Conservation (phyloP, 2,797 vertebrate genomes). For the Meda fulgida region DNA sequence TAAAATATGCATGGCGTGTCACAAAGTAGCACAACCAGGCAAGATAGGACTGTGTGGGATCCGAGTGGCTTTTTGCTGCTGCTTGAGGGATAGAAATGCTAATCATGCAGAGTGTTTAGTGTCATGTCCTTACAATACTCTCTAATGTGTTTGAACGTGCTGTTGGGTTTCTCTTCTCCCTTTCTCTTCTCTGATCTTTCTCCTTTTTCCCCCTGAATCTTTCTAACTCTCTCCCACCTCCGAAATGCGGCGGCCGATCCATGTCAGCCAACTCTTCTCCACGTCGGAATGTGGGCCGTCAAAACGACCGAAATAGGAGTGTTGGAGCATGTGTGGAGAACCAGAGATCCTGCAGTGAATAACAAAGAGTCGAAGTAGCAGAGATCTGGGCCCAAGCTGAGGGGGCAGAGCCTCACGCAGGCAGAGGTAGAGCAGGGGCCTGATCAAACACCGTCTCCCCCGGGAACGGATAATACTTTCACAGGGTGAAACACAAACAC, state of each 20-base stretch:
- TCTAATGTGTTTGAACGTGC: conserved; percentile 47
- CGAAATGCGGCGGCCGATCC: not conserved
- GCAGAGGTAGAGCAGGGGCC: conserved; percentile 43
- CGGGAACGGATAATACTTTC: conserved; percentile 56
- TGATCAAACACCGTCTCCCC: conserved; percentile 58
- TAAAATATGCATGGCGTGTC: conserved; percentile 69
- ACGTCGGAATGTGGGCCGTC: conserved; percentile 36
- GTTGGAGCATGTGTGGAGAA: conserved; percentile 25
- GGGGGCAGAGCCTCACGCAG: conserved; percentile 41
- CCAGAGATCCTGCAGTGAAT: conserved; percentile 34
- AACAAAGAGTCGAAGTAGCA: conserved; percentile 31
- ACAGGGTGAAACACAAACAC: conserved; percentile 52
- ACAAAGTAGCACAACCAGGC: conserved; percentile 54
- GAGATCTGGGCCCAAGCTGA: conserved; percentile 38
- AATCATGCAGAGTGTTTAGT: conserved; percentile 48
- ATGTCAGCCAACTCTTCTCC: conserved; percentile 40
- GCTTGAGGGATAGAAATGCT: conserved; percentile 50
- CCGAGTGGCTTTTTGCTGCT: conserved; percentile 14
- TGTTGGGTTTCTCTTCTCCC: conserved; percentile 17
- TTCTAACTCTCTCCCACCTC: conserved; percentile 11
- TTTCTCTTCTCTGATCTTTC: conserved; percentile 26
- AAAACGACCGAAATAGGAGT: conserved; percentile 37
- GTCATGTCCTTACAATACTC: conserved; percentile 48
- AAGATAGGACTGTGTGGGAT: conserved; percentile 22
- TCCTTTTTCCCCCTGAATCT: not conserved